These are phyloP conservation scores for Meteorus colon DNA, from an alignment of 2,888 invertebrate genomes.

Conservation along the genomic window DNA sequence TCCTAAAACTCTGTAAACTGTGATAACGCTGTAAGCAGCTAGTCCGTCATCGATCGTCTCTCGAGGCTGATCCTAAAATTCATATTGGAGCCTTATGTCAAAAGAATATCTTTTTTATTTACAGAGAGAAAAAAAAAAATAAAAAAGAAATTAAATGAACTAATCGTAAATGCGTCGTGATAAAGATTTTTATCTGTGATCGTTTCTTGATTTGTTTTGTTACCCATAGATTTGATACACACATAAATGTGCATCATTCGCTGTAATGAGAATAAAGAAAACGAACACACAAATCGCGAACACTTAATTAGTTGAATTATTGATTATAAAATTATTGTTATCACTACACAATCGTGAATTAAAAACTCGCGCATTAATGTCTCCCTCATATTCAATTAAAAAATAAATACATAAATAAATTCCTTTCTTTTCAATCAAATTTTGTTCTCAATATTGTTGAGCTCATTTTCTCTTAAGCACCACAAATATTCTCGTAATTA, in stretches of 20 bases:
- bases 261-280: background rate
- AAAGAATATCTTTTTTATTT: slow-evolving; percentile 17
- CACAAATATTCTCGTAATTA: background rate
- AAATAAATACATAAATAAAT: background rate
- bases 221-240: background rate
- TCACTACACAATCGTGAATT: background rate
- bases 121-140: background rate
- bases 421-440: background rate
- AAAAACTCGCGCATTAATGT: background rate
- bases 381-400: background rate
- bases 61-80: slow-evolving; percentile 47
- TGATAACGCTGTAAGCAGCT: slow-evolving; percentile 39
- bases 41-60: slow-evolving; percentile 43
- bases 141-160: background rate
- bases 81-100: slow-evolving; percentile 33
- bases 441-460: background rate
- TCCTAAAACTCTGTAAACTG: slow-evolving; percentile 52
- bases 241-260: background rate
- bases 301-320: background rate
- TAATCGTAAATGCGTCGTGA: background rate
- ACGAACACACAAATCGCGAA: background rate
- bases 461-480: background rate
- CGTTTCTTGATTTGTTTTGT: background rate
- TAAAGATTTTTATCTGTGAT: background rate
- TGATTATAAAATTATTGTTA: background rate